Evolutionary conservation across 2,797 vertebrate species (phyloP), one percentile per base, ranked within the genome.

Genomic region (Arrhamphus sclerolepis): DNA sequence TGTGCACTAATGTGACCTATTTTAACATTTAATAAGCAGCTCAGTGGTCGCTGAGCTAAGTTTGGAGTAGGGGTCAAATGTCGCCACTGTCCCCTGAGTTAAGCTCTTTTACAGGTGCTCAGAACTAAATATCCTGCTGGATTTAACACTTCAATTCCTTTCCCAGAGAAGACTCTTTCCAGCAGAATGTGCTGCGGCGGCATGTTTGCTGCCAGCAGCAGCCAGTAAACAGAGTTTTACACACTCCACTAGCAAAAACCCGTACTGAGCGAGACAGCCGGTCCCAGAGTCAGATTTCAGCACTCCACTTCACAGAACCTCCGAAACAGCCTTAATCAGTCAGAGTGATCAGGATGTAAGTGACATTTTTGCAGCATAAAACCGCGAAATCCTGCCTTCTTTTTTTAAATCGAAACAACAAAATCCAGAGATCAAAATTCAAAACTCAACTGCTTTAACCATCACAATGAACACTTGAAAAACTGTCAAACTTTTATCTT

Each of bases 41-140:
- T 56, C 61, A 72, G 67, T 43, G 62, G 1, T 72, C 72, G 75
- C 58, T 24, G 72, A 64, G 75, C 85, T 83, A 90, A 87, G 57
- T 89, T 87, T 88, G 80, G 82, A 59, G 19, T 24, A 39, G 8
- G 72, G 78, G 56, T 89, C 83, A 41, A 16, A 66, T 87, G 81
- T 79, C 70, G 1, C 8, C 2, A 2, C 70, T 75, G 83, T 78
- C 56, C 70, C 77, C 60, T 11, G 42, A 1, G 28, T 63, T 81
- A 78, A 86, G 76, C 78, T 80, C 42, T 55, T 73, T 70, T 83
- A 68, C 70, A 61, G 70, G 73, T 78, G 77, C 22, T 75, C 65
- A 73, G 58, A 68, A 69, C 63, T n/a, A n/a, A 81, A 82, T 40
- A 56, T 65, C 77, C 63, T 50, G n/a, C 0, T 46, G 75, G 77